phyloP scores from a whole-genome alignment of 2,113 vertebrate species.

The Melanostigma gelatinosum region DNA sequence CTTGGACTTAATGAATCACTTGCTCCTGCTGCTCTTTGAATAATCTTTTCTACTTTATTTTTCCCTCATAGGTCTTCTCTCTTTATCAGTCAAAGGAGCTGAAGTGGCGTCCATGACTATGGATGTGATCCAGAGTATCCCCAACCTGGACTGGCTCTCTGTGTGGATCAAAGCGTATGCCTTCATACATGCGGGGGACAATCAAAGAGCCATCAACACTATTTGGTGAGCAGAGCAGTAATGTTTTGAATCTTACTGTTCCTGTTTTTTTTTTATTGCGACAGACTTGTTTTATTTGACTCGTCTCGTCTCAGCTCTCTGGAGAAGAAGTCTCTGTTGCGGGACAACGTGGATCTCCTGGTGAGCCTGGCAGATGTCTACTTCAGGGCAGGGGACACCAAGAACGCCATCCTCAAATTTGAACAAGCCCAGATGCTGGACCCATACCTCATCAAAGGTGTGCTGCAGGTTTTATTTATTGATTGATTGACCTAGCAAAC shows the following conservation, averaged over 20 bases:
- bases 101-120: slow-evolving; percentile 99
- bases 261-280: neutral
- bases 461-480: neutral
- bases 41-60: neutral
- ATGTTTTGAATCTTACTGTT: neutral
- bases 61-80: slow-evolving; percentile 88
- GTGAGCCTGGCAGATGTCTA: slow-evolving; percentile 96
- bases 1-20: neutral
- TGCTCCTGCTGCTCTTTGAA: neutral
- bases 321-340: slow-evolving; percentile 96
- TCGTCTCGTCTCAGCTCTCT: slow-evolving; percentile 85
- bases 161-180: slow-evolving; percentile 99
- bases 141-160: slow-evolving; percentile 97
- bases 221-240: slow-evolving; percentile 91
- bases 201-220: slow-evolving; percentile 96
- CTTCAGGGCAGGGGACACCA: slow-evolving; percentile 96
- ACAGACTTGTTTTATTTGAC: slow-evolving; percentile 1
- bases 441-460: slow-evolving; percentile 97
- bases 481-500: neutral
- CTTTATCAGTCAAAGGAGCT: slow-evolving; percentile 96
- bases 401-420: slow-evolving; percentile 97
- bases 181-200: slow-evolving; percentile 95
- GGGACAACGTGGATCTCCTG: slow-evolving; percentile 96
- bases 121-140: slow-evolving; percentile 96
- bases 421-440: slow-evolving; percentile 99